phyloP scores from a whole-genome alignment of 2,797 vertebrate genomes.

The Tragelaphus eurycerus region DNA sequence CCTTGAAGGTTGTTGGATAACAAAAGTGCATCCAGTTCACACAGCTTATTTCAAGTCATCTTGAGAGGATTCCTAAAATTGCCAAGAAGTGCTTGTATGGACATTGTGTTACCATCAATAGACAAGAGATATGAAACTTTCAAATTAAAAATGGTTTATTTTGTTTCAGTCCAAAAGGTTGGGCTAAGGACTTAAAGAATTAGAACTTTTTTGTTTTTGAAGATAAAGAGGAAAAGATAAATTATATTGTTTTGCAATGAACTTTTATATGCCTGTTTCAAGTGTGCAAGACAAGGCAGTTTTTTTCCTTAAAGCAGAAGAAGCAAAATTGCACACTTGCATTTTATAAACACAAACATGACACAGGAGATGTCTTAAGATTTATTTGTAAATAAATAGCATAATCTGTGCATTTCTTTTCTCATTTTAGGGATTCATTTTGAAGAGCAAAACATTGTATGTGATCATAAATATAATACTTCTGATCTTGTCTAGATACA shows the following conservation, averaged over 20 bases:
- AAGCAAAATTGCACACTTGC: not conserved
- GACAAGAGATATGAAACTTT: not conserved
- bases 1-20: not conserved
- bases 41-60: slow-evolving; percentile 29
- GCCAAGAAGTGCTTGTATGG: not conserved
- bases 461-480: not conserved
- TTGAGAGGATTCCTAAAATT: not conserved
- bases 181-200: not conserved
- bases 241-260: not conserved
- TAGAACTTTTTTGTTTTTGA: not conserved
- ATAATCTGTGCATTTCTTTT: not conserved
- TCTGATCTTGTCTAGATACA: not conserved
- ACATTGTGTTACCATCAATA: not conserved
- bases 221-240: not conserved
- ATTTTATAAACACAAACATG: not conserved
- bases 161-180: not conserved
- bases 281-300: not conserved
- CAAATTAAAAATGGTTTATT: not conserved
- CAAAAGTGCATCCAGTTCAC: not conserved
- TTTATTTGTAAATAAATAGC: not conserved
- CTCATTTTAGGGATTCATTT: not conserved
- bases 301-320: not conserved
- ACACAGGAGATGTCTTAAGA: not conserved
- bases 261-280: not conserved
- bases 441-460: not conserved